Percentiles rank a stretch among this genome's conserved stretches.
Conservation (phyloP, 1,140 invertebrate genomes). For the Tetragonula clypearis region DNA sequence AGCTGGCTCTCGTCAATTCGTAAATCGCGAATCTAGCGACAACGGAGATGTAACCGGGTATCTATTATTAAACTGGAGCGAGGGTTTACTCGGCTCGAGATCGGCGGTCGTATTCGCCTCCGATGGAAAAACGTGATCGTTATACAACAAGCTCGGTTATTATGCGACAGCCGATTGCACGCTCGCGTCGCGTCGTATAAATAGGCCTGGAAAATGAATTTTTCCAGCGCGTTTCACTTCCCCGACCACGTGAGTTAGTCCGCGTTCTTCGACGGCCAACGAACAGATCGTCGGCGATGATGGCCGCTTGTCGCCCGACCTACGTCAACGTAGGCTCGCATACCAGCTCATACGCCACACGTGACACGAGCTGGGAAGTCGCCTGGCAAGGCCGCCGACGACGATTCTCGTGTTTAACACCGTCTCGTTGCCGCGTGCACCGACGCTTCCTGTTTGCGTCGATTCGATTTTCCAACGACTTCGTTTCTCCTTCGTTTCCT, state of each 20-base stretch:
- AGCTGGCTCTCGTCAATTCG: neutral
- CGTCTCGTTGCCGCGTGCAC: neutral
- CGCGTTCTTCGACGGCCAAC: slow-evolving; percentile 4
- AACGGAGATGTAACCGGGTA: too few relatives aligned
- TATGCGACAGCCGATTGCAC: neutral
- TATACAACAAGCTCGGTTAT: slow-evolving; percentile 52
- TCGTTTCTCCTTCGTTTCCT: neutral
- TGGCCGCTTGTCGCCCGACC: neutral
- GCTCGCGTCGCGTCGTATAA: slow-evolving; percentile 1
- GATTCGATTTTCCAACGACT: neutral
- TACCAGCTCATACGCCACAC: slow-evolving; percentile 22
- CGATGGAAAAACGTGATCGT: slow-evolving; percentile 62
- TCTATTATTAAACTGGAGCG: neutral
- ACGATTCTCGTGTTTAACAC: neutral
- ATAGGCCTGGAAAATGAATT: slow-evolving; percentile 1
- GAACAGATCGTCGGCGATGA: slow-evolving; percentile 11
- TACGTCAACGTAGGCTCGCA: slow-evolving; percentile 8
- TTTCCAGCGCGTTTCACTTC: neutral
- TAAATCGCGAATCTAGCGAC: neutral
- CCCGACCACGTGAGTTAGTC: neutral
- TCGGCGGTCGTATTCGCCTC: neutral
- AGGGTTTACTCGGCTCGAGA: neutral
- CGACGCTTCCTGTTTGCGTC: slow-evolving; percentile 12
- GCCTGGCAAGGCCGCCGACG: slow-evolving; percentile 9
- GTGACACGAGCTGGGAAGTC: neutral